Evolutionary conservation across 1,140 invertebrate genomes (phyloP), one percentile per base, ranked within the genome.

Genomic region (Leptonema lineaticorne): DNA sequence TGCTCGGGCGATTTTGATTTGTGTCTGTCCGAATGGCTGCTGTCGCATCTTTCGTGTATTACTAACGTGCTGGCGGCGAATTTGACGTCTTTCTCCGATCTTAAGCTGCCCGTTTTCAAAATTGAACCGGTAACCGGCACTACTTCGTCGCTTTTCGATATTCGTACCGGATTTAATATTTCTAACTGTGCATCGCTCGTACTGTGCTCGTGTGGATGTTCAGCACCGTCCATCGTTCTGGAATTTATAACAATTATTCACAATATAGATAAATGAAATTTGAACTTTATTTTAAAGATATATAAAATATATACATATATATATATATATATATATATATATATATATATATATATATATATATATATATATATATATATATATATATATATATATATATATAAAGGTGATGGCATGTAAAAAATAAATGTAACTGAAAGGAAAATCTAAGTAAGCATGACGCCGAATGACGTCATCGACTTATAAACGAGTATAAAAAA

Each of bases 71-170:
- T 16, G 3, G 57, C 46, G 11, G 66, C 63, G 24, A 73, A 73
- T 56, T 68, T 64, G 14, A 74, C 74, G 69, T 77, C 74, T 71
- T 77, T 79, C 60, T 78, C 78, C 27, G 72, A 73, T 74, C 76
- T 79, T 20, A 78, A 67, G 62, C 76, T 77, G 29, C 75, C 74
- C 53, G 48, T 65, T 67, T 74, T 74, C 18, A 41, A 65, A 8
- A 68, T 28, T 1, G 66, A 57, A 2, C 41, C 27, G 28, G 64
- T 50, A 20, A 56, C 24, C 2, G 68, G 68, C 1, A 70, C 68
- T 11, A 65, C 29, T 33, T 73, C 71, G 14, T 73, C 71, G 29
- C 71, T 73, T 63, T 73, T 73, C 14, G 71, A 73, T 56, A 65
- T 68, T 11, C 71, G 28, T 2, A 73, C 68, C 5, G 67, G 58